These are phyloP conservation scores for Rachycentron canadum DNA, from an alignment of 2,797 vertebrate genomes.

Conservation along the genomic window DNA sequence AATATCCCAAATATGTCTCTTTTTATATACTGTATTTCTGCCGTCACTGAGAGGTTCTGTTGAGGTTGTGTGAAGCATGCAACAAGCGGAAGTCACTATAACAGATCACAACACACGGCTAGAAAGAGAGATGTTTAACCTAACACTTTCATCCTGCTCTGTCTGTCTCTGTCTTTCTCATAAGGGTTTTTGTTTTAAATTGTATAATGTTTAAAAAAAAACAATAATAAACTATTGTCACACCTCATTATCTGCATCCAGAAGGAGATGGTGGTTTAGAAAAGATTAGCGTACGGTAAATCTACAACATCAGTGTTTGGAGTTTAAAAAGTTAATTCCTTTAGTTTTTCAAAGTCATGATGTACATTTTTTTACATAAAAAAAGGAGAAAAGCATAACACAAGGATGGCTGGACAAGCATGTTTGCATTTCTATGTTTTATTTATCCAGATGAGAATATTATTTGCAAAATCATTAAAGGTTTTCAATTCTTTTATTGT, in stretches of 20 bases:
- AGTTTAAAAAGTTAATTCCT: constrained; percentile 53
- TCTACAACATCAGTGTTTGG: constrained; percentile 57
- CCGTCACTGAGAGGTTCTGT: constrained; percentile 45
- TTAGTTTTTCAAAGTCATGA: constrained; percentile 73
- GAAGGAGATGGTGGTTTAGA: constrained; percentile 54
- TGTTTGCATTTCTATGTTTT: constrained; percentile 93
- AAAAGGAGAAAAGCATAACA: constrained; percentile 71
- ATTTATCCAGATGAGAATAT: constrained; percentile 90
- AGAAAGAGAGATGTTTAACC: constrained; percentile 57
- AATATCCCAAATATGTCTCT: constrained; percentile 76
- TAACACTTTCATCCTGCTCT: constrained; percentile 54
- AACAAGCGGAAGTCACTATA: constrained; percentile 52
- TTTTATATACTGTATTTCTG: constrained; percentile 68
- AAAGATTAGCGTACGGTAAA: constrained; percentile 57
- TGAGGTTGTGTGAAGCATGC: constrained; percentile 70
- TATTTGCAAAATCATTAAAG: constrained; percentile 96
- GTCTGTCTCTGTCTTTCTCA: constrained; percentile 53
- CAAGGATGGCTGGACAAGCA: constrained; percentile 84
- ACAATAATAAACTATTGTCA: constrained; percentile 66
- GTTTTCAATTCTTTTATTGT: constrained; percentile 89
- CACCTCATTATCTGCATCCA: constrained; percentile 60
- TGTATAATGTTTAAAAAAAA: constrained; percentile 59
- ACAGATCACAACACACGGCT: constrained; percentile 61
- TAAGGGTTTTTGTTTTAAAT: constrained; percentile 62
- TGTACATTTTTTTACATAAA: constrained; percentile 89